Evolutionary conservation across 2,888 invertebrate species (phyloP).

Genomic region (Sclerodermus sp.): DNA sequence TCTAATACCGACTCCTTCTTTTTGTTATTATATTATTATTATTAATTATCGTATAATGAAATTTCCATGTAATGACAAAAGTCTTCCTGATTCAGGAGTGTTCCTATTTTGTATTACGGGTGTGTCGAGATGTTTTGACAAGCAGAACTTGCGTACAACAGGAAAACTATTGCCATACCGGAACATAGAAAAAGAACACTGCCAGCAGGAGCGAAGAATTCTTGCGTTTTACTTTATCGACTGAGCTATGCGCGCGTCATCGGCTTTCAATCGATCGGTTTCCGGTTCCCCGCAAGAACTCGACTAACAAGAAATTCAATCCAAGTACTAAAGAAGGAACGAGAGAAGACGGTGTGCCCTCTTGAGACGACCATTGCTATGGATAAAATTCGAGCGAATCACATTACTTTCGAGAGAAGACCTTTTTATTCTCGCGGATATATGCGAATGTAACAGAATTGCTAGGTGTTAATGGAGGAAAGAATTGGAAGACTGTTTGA

Average conservation of each 20-base stretch:
- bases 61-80: too few relatives aligned
- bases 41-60: too few relatives aligned
- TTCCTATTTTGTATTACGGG: too few relatives aligned
- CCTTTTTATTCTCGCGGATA: conserved; percentile 1
- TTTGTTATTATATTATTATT: too few relatives aligned
- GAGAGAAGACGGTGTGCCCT: conserved; percentile 7
- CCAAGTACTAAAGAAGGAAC: not conserved
- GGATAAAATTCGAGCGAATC: not conserved
- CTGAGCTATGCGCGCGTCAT: conserved; percentile 9
- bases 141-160: not conserved
- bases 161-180: conserved; percentile 3
- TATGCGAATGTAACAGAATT: not conserved
- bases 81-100: too few relatives aligned
- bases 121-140: too few relatives aligned
- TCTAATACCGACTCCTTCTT: too few relatives aligned
- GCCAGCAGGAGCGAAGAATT: conserved; percentile 20
- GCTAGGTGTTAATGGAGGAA: too few relatives aligned
- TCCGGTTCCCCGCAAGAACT: too few relatives aligned
- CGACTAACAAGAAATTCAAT: not conserved
- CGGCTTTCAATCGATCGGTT: too few relatives aligned
- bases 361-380: conserved; percentile 14
- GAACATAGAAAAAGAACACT: conserved; percentile 20
- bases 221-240: conserved; percentile 17
- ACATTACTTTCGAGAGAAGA: not conserved
- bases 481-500: too few relatives aligned